Evolutionary conservation across 2,888 invertebrate genomes (phyloP), one percentile per base, ranked within the genome.

Genomic region (Philopedon plagiatum): DNA sequence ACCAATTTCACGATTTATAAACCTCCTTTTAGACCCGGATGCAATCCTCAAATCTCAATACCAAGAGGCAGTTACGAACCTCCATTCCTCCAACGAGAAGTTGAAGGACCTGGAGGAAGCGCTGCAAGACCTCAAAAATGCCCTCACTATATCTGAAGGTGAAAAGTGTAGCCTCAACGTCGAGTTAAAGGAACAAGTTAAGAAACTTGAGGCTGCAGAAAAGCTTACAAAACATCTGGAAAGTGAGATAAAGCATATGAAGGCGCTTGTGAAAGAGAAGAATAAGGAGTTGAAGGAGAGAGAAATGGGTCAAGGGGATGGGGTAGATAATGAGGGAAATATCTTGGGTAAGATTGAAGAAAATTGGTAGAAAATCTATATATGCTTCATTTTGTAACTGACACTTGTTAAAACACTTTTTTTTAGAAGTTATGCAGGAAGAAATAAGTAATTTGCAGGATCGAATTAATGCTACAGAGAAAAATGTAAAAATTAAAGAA

Each of bases 161-260:
- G 81, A 80, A 75, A 80, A 78, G 64, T 76, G 75, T 49, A 76
- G 67, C n/a, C 62, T 78, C 5, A 77, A 77, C 58, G 76, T 64
- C 56, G 74, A 79, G 41, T 13, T 78, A n/a, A 76, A 75, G 62
- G 71, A 76, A 13, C 61, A 51, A 26, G 61, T 62, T 57, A 73
- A 75, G 4, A 49, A 71, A 37, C 19, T 70, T 21, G 46, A 66
- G 9, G 15, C 37, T 18, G 15, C 37, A 21, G 66, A 67, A 37
- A 67, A 54, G 23, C 11, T 29, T 15, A 23, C 21, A 18, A 26
- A 51, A 9, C 21, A 41, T 60, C 60, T 63, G 34, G 63, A 74
- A 32, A 62, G 32, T 9, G 23, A 64, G 26, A 51, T 64, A 26
- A 11, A 18, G 15, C 41, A 29, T 7, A 44, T 46, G 18, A 29